Evolutionary conservation across 1,140 invertebrate genomes (phyloP), one percentile per base, ranked within the genome.

Genomic region (Charaxes varanes): DNA sequence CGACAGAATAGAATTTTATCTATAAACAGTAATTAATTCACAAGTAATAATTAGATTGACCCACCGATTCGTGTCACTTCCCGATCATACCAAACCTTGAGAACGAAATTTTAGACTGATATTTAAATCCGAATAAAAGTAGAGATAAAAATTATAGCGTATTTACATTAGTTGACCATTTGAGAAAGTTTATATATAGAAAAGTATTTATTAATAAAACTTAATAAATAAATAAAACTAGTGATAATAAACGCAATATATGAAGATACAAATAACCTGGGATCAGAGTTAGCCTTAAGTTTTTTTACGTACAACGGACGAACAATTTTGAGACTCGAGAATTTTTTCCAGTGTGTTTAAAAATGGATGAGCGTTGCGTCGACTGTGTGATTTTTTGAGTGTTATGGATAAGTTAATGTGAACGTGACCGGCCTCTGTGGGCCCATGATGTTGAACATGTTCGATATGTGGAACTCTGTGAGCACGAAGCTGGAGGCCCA

Each of bases 401-500:
- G 69, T 67, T 53, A 65, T 60, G 59, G 42, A 61, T 63, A 41
- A 43, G 17, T 48, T 41, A 24, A 41, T 62, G 63, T 62, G 58
- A 61, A 34, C 42, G 55, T 52, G 37, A 15, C 19, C 2, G 30
- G 62, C 63, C 60, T 52, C 15, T 15, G 11, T 34, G 62, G 70
- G 60, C 59, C 60, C 47, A 74, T 49, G 26, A 83, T 80, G 76
- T 55, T 83, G 62, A 92, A 91, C 84, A 93, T 93, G 92, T 93
- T 93, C 87, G 91, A 93, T 86, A 93, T 93, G 91, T 93, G 92
- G 92, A 93, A 90, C 87, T 91, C 89, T 85, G 91, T 93, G 70
- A 91, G 88, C 86, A 90, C 90, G 63, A 93, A 93, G 86, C 74
- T 93, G 88, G 91, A 93, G 86, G 87, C 88, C 52, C 89, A 89